A percentile compares a stretch with the other conserved stretches of the same genome.
These are phyloP conservation scores for Pomacea maculata DNA, from an alignment of 1,140 invertebrate species.

Conservation along the genomic window DNA sequence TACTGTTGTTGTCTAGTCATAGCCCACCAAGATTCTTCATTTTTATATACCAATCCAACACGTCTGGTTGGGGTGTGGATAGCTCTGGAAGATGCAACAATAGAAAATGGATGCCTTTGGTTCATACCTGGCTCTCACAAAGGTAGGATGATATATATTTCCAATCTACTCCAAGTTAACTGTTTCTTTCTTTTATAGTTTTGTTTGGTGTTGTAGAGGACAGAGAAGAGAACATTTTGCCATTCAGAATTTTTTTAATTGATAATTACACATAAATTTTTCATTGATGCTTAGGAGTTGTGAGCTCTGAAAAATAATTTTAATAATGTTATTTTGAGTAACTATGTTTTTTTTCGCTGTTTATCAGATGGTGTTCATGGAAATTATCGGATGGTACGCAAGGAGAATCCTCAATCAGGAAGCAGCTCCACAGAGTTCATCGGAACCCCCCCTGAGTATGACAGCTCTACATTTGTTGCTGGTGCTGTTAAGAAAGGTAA, in stretches of 20 bases:
- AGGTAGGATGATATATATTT: slow-evolving; percentile 63
- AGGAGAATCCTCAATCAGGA: slow-evolving; percentile 70
- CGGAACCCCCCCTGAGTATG: slow-evolving; percentile 74
- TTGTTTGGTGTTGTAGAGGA: no score
- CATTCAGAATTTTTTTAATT: no score
- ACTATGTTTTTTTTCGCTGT: not conserved
- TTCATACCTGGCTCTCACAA: slow-evolving; percentile 91
- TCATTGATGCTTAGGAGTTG: not conserved
- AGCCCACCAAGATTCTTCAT: slow-evolving; percentile 89
- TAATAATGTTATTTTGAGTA: not conserved
- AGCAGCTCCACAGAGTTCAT: slow-evolving; percentile 66
- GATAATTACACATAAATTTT: no score
- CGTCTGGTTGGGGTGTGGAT: slow-evolving; percentile 90
- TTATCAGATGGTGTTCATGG: slow-evolving; percentile 49
- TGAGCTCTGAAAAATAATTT: not conserved
- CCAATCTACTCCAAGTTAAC: slow-evolving; percentile 4
- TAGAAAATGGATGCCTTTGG: slow-evolving; percentile 94
- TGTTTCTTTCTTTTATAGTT: no score
- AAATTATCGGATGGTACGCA: slow-evolving; percentile 74
- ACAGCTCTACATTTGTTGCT: slow-evolving; percentile 79
- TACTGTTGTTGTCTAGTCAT: slow-evolving; percentile 70
- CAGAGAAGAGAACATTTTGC: no score
- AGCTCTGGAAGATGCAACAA: slow-evolving; percentile 89
- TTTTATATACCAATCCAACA: slow-evolving; percentile 81
- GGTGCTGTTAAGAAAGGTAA: slow-evolving; percentile 83